phyloP scores from a whole-genome alignment of 2,888 invertebrate species.

The Platypus cylindrus region DNA sequence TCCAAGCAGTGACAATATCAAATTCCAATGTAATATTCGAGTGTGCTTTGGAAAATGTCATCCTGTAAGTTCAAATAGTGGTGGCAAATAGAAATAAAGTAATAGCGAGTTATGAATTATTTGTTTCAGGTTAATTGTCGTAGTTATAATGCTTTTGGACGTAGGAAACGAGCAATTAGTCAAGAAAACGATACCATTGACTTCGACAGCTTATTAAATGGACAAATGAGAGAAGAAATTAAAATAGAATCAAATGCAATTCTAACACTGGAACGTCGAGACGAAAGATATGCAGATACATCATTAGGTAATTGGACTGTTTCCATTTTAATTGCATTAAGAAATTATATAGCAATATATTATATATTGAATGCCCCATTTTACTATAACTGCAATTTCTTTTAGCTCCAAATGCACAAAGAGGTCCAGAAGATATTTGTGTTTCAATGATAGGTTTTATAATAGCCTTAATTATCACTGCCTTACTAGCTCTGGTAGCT shows the following conservation, averaged over 20 bases:
- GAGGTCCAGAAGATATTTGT: slow-evolving; percentile 72
- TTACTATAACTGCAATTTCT: too few species aligned
- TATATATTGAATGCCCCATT: too few species aligned
- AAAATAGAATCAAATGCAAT: slow-evolving; percentile 87
- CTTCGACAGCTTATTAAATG: slow-evolving; percentile 50
- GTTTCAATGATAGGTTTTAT: slow-evolving; percentile 89
- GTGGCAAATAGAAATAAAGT: neutral
- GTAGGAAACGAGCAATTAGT: slow-evolving; percentile 56
- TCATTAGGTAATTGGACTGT: slow-evolving; percentile 17
- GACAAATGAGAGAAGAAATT: slow-evolving; percentile 83
- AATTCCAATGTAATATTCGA: slow-evolving; percentile 91
- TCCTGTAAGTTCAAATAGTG: slow-evolving; percentile 49
- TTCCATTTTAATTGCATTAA: too few species aligned
- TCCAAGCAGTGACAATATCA: slow-evolving; percentile 85
- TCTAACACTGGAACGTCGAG: slow-evolving; percentile 74
- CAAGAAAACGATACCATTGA: slow-evolving; percentile 40
- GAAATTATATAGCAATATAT: too few species aligned
- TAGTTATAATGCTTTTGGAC: slow-evolving; percentile 81
- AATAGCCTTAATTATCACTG: slow-evolving; percentile 83
- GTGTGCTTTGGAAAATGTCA: slow-evolving; percentile 93
- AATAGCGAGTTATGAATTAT: too few species aligned
- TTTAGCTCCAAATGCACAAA: slow-evolving; percentile 42
- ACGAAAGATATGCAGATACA: slow-evolving; percentile 64
- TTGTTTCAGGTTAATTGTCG: slow-evolving; percentile 87
- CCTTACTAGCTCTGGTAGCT: slow-evolving; percentile 79